Evolutionary conservation across 2,797 vertebrate species (phyloP), one percentile per base, ranked within the genome.

Genomic region (Ambastaia sidthimunki): DNA sequence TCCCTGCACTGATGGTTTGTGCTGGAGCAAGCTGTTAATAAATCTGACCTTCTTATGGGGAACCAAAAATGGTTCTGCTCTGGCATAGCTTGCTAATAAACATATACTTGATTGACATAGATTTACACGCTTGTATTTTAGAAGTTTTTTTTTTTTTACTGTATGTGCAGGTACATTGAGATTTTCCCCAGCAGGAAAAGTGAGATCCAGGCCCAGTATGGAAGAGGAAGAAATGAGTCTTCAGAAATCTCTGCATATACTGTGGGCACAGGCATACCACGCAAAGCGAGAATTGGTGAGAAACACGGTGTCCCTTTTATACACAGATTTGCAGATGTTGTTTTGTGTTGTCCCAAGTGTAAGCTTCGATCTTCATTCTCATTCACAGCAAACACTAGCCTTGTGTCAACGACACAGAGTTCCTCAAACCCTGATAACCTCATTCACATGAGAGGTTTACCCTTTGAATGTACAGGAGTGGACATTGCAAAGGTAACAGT

Each of bases 361-460:
- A 19, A 65, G 7, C 28, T 16, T 0, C 2, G 1, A 16, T 65
- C 7, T 69, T 52, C 19, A 31, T 71, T 78, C 55, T 65, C 54
- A 55, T 74, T 1, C 6, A 44, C 82, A 87, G 87, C 41, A 31
- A 68, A 16, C 41, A 28, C 0, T 28, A 54, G 48, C 19, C 16
- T 25, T 47, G 18, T 71, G 48, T n/a, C 76, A 52, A 9, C 52
- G 34, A 62, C 55, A 34, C 25, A 15, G 9, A 41, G 9, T n/a
- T 63, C 25, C 16, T 75, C 66, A 1, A 65, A 41, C 34, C 48
- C 70, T 3, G 52, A 16, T 12, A 88, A 95, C 79, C 90, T 89
- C 71, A 84, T 99, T 83, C 96, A 95, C 54, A 78, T 98, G 92
- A 92, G 95, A 83, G 97, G 97, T 15, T 89, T 98, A 71, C 25